Evolutionary conservation across 2,113 vertebrate genomes (phyloP).

Genomic region (Myrmecophaga tridactyla): DNA sequence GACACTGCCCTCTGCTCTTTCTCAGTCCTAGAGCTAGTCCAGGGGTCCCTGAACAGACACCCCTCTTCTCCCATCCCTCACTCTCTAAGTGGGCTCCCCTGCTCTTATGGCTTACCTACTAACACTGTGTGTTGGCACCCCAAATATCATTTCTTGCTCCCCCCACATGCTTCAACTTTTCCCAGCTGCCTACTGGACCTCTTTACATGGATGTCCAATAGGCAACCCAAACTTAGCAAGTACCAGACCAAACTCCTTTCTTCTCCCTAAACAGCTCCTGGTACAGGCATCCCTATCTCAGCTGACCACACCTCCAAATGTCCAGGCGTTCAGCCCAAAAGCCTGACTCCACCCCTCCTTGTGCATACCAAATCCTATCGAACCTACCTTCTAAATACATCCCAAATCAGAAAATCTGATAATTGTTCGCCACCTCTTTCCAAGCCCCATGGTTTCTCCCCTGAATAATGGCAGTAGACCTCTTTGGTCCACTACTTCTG

Average conservation of each 20-base stretch:
- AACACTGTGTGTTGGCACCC: not conserved
- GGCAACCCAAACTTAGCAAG: not conserved
- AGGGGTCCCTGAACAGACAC: accelerated
- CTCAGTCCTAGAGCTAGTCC: not conserved
- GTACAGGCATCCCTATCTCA: not conserved
- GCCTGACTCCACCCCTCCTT: not conserved
- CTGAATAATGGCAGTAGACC: not conserved
- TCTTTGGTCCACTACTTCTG: not conserved
- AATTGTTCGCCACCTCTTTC: not conserved
- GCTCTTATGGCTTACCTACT: not conserved
- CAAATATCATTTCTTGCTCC: not conserved
- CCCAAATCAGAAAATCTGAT: not conserved
- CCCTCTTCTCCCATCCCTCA: not conserved
- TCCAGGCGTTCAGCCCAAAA: not conserved
- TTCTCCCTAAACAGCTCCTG: not conserved
- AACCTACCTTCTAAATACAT: not conserved
- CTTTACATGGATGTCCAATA: not conserved
- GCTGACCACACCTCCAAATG: not conserved
- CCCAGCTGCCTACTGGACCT: no score
- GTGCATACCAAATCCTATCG: not conserved
- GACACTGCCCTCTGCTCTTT: not conserved
- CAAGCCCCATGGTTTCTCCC: not conserved
- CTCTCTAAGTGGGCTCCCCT: not conserved
- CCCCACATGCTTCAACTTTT: not conserved
- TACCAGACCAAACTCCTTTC: not conserved